Evolutionary conservation across 2,797 vertebrate genomes (phyloP), one percentile per base, ranked within the genome.

Genomic region (Cuniculus paca): DNA sequence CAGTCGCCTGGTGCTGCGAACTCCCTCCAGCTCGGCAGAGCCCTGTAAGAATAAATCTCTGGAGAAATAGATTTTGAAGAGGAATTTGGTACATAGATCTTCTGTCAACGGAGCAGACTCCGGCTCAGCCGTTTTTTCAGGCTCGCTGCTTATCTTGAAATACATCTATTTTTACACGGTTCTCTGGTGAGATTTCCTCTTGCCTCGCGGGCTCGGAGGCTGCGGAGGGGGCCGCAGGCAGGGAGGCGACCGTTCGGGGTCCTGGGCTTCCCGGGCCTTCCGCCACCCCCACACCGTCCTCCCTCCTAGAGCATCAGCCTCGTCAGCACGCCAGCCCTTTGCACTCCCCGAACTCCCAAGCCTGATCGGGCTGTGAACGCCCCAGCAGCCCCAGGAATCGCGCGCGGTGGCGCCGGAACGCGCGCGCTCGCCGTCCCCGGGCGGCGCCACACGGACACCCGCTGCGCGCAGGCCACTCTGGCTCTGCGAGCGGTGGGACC

Each of bases 11-110:
- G 45, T 39, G 81, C 88, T 6, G 8, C 13, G 5, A 86, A 78
- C 90, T 88, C 86, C 70, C 94, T 68, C 92, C 77, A 48, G 75
- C 88, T 90, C 26, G 0, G 60, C 78, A 58, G 82, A 50, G 92
- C 82, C 90, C 96, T n/a, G 79, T 63, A 87, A 95, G 91, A 95
- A 95, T 91, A 95, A 91, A 94, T 95, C 97, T 97, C 95, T 1
- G 0, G 96, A 96, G 96, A 97, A 97, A 96, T 65, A 94, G 96
- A 96, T 96, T 98, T 92, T 97, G 96, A 97, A 96, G 97, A 98
- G 93, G 95, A 97, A 97, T 95, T 94, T 78, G 86, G 97, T 92
- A 95, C 95, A 97, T 96, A 97, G 97, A 98, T 96, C 97, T 98
- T 97, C 97, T 95, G 97, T 98, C 97, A 96, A 88, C 31, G 1